These are phyloP conservation scores for Amphilophus citrinellus DNA, from an alignment of 2,113 vertebrate species.

Conservation along the genomic window DNA sequence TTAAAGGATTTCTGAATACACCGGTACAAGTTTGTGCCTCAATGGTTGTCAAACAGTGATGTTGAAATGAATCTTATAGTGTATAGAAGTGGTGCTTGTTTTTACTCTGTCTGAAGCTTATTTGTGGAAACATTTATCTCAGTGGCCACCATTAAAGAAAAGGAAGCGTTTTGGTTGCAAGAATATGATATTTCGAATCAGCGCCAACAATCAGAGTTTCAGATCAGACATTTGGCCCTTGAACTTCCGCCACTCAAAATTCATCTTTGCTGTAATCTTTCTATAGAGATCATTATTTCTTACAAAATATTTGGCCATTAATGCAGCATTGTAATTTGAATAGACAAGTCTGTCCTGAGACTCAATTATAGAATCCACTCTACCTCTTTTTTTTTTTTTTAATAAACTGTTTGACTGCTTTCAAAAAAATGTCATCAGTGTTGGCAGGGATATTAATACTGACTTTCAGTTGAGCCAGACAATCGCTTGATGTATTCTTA, in stretches of 20 bases:
- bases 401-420: not conserved
- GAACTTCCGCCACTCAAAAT: not conserved
- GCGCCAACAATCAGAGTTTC: slow-evolving; percentile 12
- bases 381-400: not conserved
- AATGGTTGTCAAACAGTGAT: slow-evolving; percentile 6
- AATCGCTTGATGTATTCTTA: slow-evolving; percentile 7
- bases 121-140: slow-evolving; percentile 18
- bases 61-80: slow-evolving; percentile 12
- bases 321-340: not conserved
- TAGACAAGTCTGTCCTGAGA: not conserved
- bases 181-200: slow-evolving; percentile 12
- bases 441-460: slow-evolving; percentile 13
- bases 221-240: slow-evolving; percentile 26
- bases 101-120: not conserved
- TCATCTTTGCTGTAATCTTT: not conserved
- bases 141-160: not conserved
- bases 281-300: not conserved
- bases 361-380: not conserved
- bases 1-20: slow-evolving; percentile 11
- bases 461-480: slow-evolving; percentile 17
- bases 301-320: not conserved
- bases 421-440: not conserved
- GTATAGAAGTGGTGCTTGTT: slow-evolving; percentile 7
- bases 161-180: slow-evolving; percentile 25
- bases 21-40: slow-evolving; percentile 17